A percentile compares a stretch with the other conserved stretches of the same genome.
These are phyloP conservation scores for Cryptoprocta ferox DNA, from an alignment of 2,797 vertebrate genomes.

Conservation along the genomic window DNA sequence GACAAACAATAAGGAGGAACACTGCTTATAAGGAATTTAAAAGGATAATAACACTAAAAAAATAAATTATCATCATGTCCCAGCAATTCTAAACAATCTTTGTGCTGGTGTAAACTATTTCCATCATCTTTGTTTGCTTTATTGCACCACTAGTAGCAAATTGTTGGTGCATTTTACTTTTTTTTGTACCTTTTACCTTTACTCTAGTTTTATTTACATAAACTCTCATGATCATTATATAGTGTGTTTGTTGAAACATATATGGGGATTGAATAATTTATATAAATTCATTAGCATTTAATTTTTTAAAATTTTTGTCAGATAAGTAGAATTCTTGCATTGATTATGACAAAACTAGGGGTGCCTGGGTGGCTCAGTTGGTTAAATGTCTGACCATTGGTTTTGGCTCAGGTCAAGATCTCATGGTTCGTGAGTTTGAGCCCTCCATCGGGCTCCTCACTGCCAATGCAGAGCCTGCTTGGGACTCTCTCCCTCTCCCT, in stretches of 20 bases:
- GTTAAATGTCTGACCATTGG: no score
- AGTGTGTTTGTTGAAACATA: not conserved
- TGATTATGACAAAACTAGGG: not conserved
- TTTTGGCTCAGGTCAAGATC: no score
- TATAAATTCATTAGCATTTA: not conserved
- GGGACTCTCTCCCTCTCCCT: no score
- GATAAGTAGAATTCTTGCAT: not conserved
- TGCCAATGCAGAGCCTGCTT: no score
- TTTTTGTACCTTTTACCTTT: not conserved
- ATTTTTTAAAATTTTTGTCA: not conserved
- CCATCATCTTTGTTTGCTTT: accelerated
- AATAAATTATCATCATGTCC: not conserved
- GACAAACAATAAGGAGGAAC: not conserved
- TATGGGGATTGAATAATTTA: not conserved
- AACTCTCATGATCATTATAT: not conserved
- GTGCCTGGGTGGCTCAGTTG: no score
- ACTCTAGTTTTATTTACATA: not conserved
- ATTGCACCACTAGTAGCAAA: not conserved
- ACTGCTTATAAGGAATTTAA: not conserved
- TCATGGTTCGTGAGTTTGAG: no score
- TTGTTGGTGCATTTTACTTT: not conserved
- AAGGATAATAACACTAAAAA: not conserved
- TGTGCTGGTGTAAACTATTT: not conserved
- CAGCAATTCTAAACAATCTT: not conserved
- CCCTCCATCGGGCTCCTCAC: no score